Conservation (phyloP, 1,140 invertebrate genomes). For the Pseudomyrmex gracilis region DNA sequence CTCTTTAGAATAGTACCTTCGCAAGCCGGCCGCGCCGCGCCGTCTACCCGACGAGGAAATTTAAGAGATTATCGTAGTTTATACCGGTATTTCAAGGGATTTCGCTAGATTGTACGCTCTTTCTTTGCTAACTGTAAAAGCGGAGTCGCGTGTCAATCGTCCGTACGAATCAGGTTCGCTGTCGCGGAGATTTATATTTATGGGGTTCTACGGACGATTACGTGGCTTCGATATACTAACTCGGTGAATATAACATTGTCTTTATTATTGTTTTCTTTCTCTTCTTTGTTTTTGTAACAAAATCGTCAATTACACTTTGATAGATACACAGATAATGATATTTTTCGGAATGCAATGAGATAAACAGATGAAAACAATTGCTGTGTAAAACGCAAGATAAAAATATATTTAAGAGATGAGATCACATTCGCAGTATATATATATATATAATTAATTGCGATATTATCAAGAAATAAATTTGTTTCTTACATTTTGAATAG, state of each 20-base stretch:
- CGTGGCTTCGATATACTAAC: neutral
- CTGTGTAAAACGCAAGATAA: neutral
- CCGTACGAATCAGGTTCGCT: constrained; percentile 9
- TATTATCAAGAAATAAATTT: neutral
- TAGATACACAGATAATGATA: constrained; percentile 12
- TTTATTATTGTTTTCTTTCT: constrained; percentile 5
- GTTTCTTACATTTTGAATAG: neutral
- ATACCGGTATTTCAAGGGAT: constrained; percentile 36
- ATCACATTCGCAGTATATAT: constrained; percentile 11
- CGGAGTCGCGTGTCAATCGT: constrained; percentile 50
- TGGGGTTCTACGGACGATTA: neutral
- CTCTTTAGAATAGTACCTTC: constrained; percentile 41
- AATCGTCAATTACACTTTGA: constrained; percentile 44
- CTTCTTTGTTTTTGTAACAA: neutral
- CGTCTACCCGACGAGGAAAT: constrained; percentile 3
- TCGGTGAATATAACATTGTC: constrained; percentile 9
- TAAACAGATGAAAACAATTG: neutral
- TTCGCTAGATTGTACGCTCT: constrained; percentile 42
- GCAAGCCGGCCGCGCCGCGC: neutral
- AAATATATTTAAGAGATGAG: neutral
- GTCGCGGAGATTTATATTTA: neutral
- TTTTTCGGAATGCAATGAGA: constrained; percentile 8
- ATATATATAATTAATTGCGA: constrained; percentile 39
- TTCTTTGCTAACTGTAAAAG: constrained; percentile 25
- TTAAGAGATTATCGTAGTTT: constrained; percentile 50